Conservation (phyloP, 2,888 invertebrate genomes). For the Bugulina stolonifera region DNA sequence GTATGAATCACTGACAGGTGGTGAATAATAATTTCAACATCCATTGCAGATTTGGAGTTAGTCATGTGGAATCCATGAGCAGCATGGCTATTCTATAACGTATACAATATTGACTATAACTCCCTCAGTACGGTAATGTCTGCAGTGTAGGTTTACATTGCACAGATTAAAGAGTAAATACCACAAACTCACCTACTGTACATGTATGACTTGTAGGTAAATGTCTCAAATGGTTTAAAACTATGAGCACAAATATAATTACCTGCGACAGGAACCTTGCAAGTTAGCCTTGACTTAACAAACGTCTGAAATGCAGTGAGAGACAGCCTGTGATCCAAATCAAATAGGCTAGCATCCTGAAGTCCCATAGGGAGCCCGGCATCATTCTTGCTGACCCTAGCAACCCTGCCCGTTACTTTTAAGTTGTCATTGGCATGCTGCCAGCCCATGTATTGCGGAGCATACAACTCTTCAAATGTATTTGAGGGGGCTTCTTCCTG, state of each 20-base stretch:
- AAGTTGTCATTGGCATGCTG: slow-evolving; percentile 19
- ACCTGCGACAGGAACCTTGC: slow-evolving; percentile 25
- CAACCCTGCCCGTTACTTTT: slow-evolving; percentile 19
- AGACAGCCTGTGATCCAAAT: slow-evolving; percentile 21
- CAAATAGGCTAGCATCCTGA: background rate
- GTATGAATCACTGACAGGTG: too few relatives aligned
- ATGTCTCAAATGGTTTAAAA: too few relatives aligned
- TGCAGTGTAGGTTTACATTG: too few relatives aligned
- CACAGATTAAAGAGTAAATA: too few relatives aligned
- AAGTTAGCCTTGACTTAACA: slow-evolving; percentile 20
- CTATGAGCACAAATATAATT: background rate
- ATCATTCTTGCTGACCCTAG: slow-evolving; percentile 22
- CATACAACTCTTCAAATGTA: slow-evolving; percentile 25
- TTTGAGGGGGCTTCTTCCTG: slow-evolving; percentile 4
- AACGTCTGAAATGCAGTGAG: slow-evolving; percentile 20
- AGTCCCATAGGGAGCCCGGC: slow-evolving; percentile 20
- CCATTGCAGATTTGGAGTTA: too few relatives aligned
- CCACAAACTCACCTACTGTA: too few relatives aligned
- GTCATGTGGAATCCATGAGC: too few relatives aligned
- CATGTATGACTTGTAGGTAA: too few relatives aligned
- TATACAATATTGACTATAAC: too few relatives aligned
- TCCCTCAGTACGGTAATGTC: too few relatives aligned
- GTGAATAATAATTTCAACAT: too few relatives aligned
- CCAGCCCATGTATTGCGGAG: slow-evolving; percentile 7
- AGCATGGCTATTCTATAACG: too few relatives aligned